Conservation (phyloP, 2,888 invertebrate genomes). For the Trachelus troglodyta region DNA sequence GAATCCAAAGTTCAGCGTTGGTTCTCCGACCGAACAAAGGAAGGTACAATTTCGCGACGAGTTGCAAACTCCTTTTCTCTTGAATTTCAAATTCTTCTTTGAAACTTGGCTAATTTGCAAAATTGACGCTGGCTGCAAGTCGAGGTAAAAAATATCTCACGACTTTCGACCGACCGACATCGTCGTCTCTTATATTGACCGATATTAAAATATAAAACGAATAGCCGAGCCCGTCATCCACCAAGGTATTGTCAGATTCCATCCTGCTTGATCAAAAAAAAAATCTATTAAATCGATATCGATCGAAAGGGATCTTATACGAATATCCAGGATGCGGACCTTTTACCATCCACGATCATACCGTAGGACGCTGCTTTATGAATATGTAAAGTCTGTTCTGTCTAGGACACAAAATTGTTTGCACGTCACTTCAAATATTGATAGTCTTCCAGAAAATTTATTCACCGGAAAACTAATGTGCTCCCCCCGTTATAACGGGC, state of each 20-base stretch:
- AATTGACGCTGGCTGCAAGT: not conserved
- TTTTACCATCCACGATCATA: slow-evolving; percentile 35
- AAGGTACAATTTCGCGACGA: not conserved
- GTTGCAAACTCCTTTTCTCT: not conserved
- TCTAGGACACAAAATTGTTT: slow-evolving; percentile 49
- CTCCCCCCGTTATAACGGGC: not conserved
- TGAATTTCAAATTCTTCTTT: not conserved
- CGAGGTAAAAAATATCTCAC: not conserved
- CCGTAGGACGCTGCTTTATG: slow-evolving; percentile 45
- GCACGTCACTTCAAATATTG: slow-evolving; percentile 56
- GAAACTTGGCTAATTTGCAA: not conserved
- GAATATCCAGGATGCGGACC: slow-evolving; percentile 2
- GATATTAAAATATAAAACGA: not conserved
- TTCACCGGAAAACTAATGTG: slow-evolving; percentile 29
- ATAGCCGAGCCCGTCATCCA: too few relatives aligned
- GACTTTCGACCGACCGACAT: not conserved
- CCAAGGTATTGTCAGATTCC: not conserved
- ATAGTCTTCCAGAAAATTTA: slow-evolving; percentile 45
- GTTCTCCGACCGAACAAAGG: not conserved
- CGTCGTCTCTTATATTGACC: not conserved
- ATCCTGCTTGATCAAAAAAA: not conserved
- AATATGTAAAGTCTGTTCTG: slow-evolving; percentile 56
- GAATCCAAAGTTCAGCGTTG: not conserved
- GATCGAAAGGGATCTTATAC: not conserved
- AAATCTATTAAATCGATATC: not conserved